phyloP scores from a whole-genome alignment of 2,888 invertebrate genomes.

The Agrochola circellaris region DNA sequence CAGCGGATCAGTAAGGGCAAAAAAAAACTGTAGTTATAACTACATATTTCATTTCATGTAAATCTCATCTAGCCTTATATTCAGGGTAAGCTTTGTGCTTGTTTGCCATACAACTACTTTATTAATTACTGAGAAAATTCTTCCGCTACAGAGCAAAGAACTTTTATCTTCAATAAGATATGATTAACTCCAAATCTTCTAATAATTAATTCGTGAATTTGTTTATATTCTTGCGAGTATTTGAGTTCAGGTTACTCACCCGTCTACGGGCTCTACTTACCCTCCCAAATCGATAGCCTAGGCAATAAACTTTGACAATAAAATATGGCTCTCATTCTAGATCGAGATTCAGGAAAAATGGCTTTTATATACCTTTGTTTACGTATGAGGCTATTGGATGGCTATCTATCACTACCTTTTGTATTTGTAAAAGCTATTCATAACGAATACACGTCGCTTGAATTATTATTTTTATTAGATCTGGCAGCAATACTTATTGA shows the following conservation, averaged over 20 bases:
- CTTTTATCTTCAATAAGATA: not conserved
- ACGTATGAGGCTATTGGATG: conserved; percentile 13
- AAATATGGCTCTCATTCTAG: conserved; percentile 50
- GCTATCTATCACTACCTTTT: conserved; percentile 18
- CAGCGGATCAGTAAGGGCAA: too few relatives aligned
- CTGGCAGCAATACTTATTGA: not conserved
- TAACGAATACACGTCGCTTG: not conserved
- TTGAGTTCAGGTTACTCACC: conserved; percentile 14
- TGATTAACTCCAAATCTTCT: not conserved
- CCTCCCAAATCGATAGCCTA: conserved; percentile 39
- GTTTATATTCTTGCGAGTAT: not conserved
- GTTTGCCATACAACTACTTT: not conserved
- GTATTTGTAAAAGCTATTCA: conserved; percentile 16
- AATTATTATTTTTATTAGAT: conserved; percentile 7
- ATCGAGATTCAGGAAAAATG: conserved; percentile 43
- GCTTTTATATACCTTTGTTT: conserved; percentile 35
- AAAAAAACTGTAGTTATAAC: too few relatives aligned
- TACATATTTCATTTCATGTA: not conserved
- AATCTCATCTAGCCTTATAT: not conserved
- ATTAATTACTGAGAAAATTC: not conserved
- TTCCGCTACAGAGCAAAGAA: not conserved
- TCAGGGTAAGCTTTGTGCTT: not conserved
- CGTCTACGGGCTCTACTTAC: conserved; percentile 3
- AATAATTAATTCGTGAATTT: not conserved
- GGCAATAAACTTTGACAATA: conserved; percentile 58